Evolutionary conservation across 2,113 vertebrate genomes (phyloP).

Genomic region (Menidia beryllina): DNA sequence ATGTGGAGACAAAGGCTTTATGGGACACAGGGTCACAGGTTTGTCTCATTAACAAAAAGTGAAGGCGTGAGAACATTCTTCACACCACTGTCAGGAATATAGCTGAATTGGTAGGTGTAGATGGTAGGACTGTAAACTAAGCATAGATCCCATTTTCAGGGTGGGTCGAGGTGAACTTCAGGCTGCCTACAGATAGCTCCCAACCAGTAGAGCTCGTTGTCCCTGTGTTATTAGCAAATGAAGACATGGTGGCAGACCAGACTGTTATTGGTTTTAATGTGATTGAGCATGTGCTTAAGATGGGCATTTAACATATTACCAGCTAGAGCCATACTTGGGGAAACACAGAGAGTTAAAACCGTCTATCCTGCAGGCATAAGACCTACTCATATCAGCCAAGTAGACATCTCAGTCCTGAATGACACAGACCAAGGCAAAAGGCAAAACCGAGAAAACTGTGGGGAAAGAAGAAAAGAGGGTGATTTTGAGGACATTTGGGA

Average conservation of each 20-base stretch:
- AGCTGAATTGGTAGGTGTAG: not conserved
- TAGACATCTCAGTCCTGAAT: too few species aligned
- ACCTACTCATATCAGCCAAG: too few species aligned
- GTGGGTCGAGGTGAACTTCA: constrained; percentile 22
- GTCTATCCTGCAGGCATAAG: not conserved
- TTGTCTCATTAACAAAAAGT: constrained; percentile 10
- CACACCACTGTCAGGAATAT: not conserved
- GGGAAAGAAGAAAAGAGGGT: too few species aligned
- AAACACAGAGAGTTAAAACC: not conserved
- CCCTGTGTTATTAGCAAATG: constrained; percentile 15
- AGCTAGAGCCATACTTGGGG: not conserved
- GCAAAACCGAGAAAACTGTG: too few species aligned
- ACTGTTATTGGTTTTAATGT: constrained; percentile 38
- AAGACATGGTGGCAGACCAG: constrained; percentile 22
- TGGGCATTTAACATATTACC: not conserved
- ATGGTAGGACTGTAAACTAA: constrained; percentile 1
- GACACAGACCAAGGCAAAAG: too few species aligned
- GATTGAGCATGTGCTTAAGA: constrained; percentile 22
- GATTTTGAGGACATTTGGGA: too few species aligned
- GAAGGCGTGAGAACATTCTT: constrained; percentile 1
- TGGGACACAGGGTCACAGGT: constrained; percentile 17
- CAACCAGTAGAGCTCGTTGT: not conserved
- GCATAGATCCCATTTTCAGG: not conserved
- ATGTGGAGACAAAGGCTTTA: not conserved
- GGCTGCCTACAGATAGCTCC: not conserved